A percentile compares a stretch with the other conserved stretches of the same genome.
These are phyloP conservation scores for Tiliqua scincoides DNA, from an alignment of 2,113 vertebrate species.

Conservation along the genomic window DNA sequence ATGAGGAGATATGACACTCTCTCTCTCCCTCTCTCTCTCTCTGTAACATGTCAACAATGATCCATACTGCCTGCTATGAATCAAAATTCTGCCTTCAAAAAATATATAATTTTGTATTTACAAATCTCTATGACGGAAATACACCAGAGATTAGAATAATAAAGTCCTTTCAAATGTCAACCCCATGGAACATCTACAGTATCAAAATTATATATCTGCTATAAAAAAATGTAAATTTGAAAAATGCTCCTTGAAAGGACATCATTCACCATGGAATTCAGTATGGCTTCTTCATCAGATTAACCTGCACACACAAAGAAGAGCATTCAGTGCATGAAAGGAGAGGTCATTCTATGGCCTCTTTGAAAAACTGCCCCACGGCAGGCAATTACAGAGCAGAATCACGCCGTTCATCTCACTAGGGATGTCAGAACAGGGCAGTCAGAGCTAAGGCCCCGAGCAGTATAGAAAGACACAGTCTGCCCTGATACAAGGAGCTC, in stretches of 20 bases:
- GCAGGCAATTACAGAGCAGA: neutral
- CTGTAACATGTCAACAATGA: neutral
- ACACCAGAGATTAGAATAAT: neutral
- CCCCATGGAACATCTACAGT: neutral
- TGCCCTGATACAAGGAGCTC: constrained; percentile 10
- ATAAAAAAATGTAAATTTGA: neutral
- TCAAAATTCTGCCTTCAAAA: neutral
- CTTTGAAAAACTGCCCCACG: constrained; percentile 1
- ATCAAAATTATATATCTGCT: neutral
- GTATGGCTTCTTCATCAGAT: neutral
- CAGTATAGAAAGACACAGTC: constrained; percentile 8
- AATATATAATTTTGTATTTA: neutral
- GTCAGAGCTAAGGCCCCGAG: constrained; percentile 7
- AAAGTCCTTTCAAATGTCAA: neutral
- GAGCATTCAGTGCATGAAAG: constrained; percentile 22
- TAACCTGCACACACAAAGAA: constrained; percentile 38
- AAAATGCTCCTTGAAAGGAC: constrained; percentile 5
- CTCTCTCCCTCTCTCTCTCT: neutral
- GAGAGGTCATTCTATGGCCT: neutral
- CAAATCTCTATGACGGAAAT: neutral
- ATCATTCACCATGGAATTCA: neutral
- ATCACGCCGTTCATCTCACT: neutral
- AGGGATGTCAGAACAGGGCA: neutral
- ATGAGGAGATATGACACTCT: neutral
- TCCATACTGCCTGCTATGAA: neutral